phyloP scores from a whole-genome alignment of 2,113 vertebrate species.

The Cephalophus harveyi region DNA sequence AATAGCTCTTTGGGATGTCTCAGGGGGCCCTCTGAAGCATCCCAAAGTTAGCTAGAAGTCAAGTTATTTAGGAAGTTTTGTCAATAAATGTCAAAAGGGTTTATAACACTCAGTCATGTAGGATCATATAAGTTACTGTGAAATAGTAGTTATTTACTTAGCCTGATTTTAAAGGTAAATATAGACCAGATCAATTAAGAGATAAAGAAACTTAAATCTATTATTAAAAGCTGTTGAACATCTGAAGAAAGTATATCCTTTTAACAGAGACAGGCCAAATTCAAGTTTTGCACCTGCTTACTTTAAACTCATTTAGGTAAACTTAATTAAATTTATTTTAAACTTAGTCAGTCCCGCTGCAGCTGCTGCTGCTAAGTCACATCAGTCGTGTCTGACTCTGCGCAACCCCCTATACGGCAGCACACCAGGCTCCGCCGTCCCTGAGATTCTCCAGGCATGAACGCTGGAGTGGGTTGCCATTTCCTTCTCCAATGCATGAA shows the following conservation, averaged over 20 bases:
- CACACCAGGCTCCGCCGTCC: too few relatives aligned
- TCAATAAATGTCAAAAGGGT: neutral
- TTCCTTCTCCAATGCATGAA: too few relatives aligned
- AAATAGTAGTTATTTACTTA: neutral
- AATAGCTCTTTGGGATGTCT: neutral
- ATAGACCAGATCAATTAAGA: neutral
- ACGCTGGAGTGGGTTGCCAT: too few relatives aligned
- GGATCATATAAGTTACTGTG: neutral
- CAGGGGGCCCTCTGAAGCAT: neutral
- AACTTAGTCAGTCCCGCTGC: neutral
- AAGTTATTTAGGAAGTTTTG: neutral
- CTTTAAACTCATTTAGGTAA: neutral
- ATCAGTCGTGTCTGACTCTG: too few relatives aligned
- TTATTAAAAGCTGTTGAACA: neutral
- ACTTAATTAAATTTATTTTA: neutral
- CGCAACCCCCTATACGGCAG: too few relatives aligned
- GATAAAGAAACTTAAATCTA: neutral
- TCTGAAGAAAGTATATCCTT: neutral
- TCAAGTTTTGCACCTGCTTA: neutral
- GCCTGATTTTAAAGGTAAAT: neutral
- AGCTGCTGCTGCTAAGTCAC: too few relatives aligned
- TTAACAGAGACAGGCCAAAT: neutral
- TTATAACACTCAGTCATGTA: neutral
- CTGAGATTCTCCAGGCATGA: too few relatives aligned
- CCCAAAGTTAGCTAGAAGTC: neutral